Evolutionary conservation across 2,113 vertebrate genomes (phyloP).

Genomic region (Semnornis frantzii): DNA sequence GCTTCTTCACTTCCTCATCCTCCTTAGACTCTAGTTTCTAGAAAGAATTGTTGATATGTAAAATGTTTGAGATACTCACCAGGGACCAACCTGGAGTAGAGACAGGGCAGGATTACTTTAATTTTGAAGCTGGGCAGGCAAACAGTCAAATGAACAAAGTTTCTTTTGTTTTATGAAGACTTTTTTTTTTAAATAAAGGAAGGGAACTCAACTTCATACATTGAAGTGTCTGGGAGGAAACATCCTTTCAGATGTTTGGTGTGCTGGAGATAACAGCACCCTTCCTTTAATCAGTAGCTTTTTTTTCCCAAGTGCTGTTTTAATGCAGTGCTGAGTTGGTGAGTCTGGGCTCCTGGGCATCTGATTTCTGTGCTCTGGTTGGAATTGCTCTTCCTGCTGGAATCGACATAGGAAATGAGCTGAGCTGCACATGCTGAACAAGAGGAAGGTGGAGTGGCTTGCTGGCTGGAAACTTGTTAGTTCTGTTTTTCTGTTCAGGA

Average conservation of each 20-base stretch:
- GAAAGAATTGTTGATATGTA: conserved; percentile 19
- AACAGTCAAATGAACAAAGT: neutral
- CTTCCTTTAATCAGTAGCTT: conserved; percentile 59
- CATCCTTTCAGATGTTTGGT: conserved; percentile 49
- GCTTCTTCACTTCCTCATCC: neutral
- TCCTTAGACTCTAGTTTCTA: neutral
- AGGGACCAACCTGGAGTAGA: neutral
- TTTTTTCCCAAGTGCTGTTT: conserved; percentile 25
- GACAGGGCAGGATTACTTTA: conserved; percentile 7
- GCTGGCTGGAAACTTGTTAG: neutral
- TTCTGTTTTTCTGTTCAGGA: conserved; percentile 36
- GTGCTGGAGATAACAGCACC: conserved; percentile 44
- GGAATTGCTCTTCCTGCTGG: conserved; percentile 54
- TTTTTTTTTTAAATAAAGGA: neutral
- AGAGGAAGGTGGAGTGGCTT: conserved; percentile 38
- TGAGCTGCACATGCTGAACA: neutral
- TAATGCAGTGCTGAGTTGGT: neutral
- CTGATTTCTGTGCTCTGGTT: conserved; percentile 23
- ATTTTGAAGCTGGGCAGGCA: neutral
- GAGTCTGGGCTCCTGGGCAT: conserved; percentile 27
- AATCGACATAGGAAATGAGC: neutral
- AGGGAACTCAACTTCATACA: neutral
- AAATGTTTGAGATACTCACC: neutral
- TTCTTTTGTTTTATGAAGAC: conserved; percentile 15
- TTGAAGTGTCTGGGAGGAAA: conserved; percentile 49